These are phyloP conservation scores for Synanthedon tipuliformis DNA, from an alignment of 2,888 invertebrate genomes.

Conservation along the genomic window DNA sequence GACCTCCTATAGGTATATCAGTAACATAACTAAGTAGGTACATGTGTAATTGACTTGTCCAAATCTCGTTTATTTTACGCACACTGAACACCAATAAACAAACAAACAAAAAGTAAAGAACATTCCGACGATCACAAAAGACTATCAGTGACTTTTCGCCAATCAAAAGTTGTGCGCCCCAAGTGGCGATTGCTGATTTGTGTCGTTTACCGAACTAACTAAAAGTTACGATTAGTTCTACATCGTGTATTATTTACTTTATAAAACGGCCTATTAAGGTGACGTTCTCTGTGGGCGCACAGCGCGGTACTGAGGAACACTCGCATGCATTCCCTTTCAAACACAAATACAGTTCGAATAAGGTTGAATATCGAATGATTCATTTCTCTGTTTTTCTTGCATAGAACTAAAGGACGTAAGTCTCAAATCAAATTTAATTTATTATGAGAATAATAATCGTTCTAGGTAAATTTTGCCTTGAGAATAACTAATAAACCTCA, in stretches of 20 bases:
- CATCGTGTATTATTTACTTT: constrained; percentile 4
- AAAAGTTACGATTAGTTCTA: constrained; percentile 11
- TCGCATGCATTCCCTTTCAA: too few species aligned
- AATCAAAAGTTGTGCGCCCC: constrained; percentile 34
- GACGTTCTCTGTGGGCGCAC: too few species aligned
- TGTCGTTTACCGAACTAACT: constrained; percentile 6
- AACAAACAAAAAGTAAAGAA: constrained; percentile 21
- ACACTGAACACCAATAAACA: constrained; percentile 24
- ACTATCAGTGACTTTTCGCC: constrained; percentile 16
- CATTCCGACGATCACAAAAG: constrained; percentile 17
- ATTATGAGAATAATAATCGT: too few species aligned
- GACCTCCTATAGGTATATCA: too few species aligned
- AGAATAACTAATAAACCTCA: too few species aligned
- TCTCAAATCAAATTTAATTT: too few species aligned
- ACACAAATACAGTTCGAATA: too few species aligned
- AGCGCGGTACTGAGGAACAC: too few species aligned
- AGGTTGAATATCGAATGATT: too few species aligned
- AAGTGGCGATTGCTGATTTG: constrained; percentile 21
- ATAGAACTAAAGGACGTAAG: too few species aligned
- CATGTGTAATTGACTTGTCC: constrained; percentile 7
- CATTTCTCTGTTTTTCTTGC: too few species aligned
- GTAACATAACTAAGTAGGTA: constrained; percentile 8
- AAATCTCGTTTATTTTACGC: constrained; percentile 23
- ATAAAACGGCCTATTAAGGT: not conserved
- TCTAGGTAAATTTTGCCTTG: too few species aligned